These are phyloP conservation scores for Alauda arvensis DNA, from an alignment of 2,797 vertebrate species.

Conservation along the genomic window DNA sequence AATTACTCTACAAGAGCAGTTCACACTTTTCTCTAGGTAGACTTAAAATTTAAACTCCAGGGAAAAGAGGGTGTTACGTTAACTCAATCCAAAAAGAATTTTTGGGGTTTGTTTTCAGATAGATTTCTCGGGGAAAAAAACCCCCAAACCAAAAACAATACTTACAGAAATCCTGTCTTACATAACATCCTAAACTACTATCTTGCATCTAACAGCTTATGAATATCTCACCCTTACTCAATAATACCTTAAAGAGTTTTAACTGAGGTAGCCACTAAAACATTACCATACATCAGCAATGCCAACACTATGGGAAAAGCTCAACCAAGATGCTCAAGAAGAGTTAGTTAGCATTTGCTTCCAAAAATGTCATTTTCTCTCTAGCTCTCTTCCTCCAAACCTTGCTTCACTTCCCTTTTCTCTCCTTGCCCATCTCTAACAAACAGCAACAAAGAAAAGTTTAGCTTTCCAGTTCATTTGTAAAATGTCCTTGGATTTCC, in stretches of 20 bases:
- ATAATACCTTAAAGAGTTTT: not conserved
- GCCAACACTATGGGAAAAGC: not conserved
- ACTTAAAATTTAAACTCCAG: not conserved
- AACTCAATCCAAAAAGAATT: not conserved
- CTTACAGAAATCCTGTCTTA: not conserved
- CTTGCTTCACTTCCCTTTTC: not conserved
- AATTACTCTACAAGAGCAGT: not conserved
- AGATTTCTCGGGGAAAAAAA: not conserved
- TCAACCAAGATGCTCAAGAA: not conserved
- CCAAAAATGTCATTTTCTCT: not conserved
- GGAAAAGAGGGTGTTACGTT: not conserved
- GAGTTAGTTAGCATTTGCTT: not conserved
- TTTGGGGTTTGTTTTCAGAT: not conserved
- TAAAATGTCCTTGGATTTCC: not conserved
- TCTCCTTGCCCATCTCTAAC: not conserved
- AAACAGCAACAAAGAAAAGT: not conserved
- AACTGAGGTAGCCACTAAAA: slow-evolving; percentile 26
- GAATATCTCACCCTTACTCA: not conserved
- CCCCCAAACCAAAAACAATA: not conserved
- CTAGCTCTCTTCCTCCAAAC: not conserved
- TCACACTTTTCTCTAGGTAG: not conserved
- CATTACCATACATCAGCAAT: not conserved
- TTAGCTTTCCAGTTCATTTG: not conserved
- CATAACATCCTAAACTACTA: not conserved
- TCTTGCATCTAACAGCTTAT: not conserved